These are phyloP conservation scores for Tachypleus tridentatus DNA, from an alignment of 1,140 invertebrate genomes.

Conservation along the genomic window DNA sequence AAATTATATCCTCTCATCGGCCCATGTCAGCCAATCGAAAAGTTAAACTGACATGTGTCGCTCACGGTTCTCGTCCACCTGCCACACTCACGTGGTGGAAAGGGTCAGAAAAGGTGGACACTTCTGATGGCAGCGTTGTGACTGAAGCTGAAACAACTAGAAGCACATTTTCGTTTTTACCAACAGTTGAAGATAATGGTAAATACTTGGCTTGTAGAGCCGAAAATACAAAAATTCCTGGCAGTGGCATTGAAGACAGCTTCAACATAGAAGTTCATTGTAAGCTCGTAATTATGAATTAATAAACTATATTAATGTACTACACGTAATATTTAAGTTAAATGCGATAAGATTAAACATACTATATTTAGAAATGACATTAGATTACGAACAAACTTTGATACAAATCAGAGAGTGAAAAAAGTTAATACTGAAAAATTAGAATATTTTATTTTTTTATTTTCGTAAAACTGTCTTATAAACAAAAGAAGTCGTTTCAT, in stretches of 20 bases:
- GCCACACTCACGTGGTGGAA: conserved; percentile 76
- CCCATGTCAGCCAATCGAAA: conserved; percentile 14
- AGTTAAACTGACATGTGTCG: conserved; percentile 66
- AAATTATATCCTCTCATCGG: conserved; percentile 25
- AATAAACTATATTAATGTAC: too few species aligned
- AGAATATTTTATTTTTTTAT: too few species aligned
- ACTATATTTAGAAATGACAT: too few species aligned
- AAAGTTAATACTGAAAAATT: too few species aligned
- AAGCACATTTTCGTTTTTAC: conserved; percentile 28
- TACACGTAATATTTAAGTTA: neutral
- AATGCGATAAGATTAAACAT: too few species aligned
- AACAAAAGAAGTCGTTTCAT: too few species aligned
- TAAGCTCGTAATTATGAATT: conserved; percentile 37
- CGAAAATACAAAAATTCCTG: conserved; percentile 49
- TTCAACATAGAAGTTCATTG: conserved; percentile 77
- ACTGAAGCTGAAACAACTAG: conserved; percentile 20
- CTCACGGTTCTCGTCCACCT: conserved; percentile 71
- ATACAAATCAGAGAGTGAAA: too few species aligned
- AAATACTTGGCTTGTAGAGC: conserved; percentile 67
- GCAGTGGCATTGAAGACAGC: conserved; percentile 55
- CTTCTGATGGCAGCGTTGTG: conserved; percentile 20
- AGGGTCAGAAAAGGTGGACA: conserved; percentile 35
- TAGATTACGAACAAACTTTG: too few species aligned
- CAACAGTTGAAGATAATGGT: conserved; percentile 62
- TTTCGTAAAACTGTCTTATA: too few species aligned